phyloP scores from a whole-genome alignment of 1,140 invertebrate species.

The Gryllus bimaculatus region DNA sequence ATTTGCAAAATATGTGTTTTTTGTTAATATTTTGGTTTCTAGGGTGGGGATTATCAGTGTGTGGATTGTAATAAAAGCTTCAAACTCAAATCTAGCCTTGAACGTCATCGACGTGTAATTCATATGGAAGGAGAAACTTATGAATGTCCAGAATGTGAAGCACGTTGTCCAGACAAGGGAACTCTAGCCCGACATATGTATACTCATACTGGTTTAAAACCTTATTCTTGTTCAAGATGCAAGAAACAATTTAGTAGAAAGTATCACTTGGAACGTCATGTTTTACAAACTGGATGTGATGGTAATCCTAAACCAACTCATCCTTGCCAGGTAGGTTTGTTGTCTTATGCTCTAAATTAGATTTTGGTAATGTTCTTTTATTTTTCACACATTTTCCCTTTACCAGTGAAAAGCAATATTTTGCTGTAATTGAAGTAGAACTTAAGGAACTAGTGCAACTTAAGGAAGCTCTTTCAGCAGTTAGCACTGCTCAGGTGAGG shows the following conservation, averaged over 20 bases:
- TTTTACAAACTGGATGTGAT: slow-evolving; percentile 61
- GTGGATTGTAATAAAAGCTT: slow-evolving; percentile 45
- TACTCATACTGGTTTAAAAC: slow-evolving; percentile 37
- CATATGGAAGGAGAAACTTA: slow-evolving; percentile 37
- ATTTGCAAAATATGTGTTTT: not conserved
- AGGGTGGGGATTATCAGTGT: slow-evolving; percentile 41
- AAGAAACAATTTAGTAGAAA: slow-evolving; percentile 60
- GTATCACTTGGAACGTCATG: slow-evolving; percentile 65
- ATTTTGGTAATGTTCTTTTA: not conserved
- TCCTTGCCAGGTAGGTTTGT: slow-evolving; percentile 45
- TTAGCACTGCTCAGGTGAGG: too few species aligned
- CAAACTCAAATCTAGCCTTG: slow-evolving; percentile 38
- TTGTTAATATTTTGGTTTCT: slow-evolving; percentile 26
- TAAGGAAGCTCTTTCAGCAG: too few species aligned
- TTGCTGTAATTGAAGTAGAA: not conserved
- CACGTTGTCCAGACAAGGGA: slow-evolving; percentile 40
- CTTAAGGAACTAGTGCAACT: too few species aligned
- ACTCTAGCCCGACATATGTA: slow-evolving; percentile 42
- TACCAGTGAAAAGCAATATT: not conserved
- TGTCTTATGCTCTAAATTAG: not conserved
- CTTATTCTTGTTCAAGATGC: slow-evolving; percentile 46
- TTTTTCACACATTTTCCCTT: not conserved
- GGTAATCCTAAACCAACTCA: slow-evolving; percentile 45
- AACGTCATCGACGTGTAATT: slow-evolving; percentile 39
- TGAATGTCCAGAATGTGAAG: slow-evolving; percentile 39